phyloP scores from a whole-genome alignment of 2,113 vertebrate species.

The Myodes glareolus region DNA sequence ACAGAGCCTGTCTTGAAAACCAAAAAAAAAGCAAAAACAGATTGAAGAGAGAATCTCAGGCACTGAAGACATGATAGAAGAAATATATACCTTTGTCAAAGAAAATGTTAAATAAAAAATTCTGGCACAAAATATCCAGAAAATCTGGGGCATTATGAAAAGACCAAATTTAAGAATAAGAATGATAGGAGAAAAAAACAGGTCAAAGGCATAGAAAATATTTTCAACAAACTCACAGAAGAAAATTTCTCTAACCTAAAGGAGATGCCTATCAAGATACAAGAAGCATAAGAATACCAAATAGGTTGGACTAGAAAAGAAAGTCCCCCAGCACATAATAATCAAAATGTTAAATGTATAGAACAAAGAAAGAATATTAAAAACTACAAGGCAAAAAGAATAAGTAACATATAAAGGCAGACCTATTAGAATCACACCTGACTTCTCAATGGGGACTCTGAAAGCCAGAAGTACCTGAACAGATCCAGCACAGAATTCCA shows the following conservation, averaged over 20 bases:
- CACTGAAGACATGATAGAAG: background rate
- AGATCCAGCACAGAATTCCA: background rate
- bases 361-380: background rate
- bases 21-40: no score
- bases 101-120: background rate
- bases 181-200: background rate
- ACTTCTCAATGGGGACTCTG: background rate
- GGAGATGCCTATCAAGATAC: background rate
- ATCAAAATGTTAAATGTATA: background rate
- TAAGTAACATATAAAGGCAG: background rate
- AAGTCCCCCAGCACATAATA: background rate
- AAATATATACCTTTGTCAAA: background rate
- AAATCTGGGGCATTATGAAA: background rate
- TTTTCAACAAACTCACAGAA: background rate
- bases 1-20: no score
- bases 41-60: background rate
- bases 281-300: background rate
- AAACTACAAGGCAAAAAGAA: background rate
- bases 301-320: background rate
- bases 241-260: background rate
- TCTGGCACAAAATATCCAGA: background rate
- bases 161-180: background rate
- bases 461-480: background rate
- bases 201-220: background rate
- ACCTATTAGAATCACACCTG: background rate